Evolutionary conservation across 2,113 vertebrate species (phyloP).

Genomic region (Acanthochromis polyacanthus): DNA sequence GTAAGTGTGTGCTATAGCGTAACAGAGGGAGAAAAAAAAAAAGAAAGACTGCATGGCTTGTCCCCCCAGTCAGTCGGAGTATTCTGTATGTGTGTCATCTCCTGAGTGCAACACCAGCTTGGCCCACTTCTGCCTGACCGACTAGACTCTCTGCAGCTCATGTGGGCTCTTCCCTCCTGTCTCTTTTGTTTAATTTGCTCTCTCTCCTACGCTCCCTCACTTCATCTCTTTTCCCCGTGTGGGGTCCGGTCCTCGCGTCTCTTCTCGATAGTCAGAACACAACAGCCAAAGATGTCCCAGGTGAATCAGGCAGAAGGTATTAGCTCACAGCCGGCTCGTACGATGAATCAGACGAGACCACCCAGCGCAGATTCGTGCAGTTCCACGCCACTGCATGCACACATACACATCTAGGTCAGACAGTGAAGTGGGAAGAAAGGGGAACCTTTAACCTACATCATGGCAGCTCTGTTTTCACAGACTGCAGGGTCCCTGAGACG

Average conservation of each 20-base stretch:
- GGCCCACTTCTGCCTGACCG: conserved; percentile 81
- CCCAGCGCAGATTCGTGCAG: conserved; percentile 31
- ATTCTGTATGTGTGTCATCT: conserved; percentile 71
- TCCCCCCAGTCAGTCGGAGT: conserved; percentile 59
- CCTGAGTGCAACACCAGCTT: conserved; percentile 75
- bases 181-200: conserved; percentile 67
- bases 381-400: conserved; percentile 38
- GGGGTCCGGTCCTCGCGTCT: conserved; percentile 55
- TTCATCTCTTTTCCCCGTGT: neutral
- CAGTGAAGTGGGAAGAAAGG: conserved; percentile 37
- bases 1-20: conserved; percentile 20
- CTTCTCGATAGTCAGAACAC: conserved; percentile 36
- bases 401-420: conserved; percentile 68
- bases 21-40: neutral
- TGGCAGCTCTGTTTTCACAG: conserved; percentile 50
- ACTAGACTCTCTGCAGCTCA: conserved; percentile 71
- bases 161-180: conserved; percentile 62
- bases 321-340: conserved; percentile 35
- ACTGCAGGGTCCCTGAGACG: conserved; percentile 30
- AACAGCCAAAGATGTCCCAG: conserved; percentile 60
- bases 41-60: conserved; percentile 20
- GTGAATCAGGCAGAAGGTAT: conserved; percentile 64
- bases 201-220: neutral
- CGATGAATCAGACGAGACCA: conserved; percentile 49
- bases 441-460: conserved; percentile 51